Base-by-base conservation (phyloP, 2,888 invertebrate genomes). In the Microdon myrmicae region DNA sequence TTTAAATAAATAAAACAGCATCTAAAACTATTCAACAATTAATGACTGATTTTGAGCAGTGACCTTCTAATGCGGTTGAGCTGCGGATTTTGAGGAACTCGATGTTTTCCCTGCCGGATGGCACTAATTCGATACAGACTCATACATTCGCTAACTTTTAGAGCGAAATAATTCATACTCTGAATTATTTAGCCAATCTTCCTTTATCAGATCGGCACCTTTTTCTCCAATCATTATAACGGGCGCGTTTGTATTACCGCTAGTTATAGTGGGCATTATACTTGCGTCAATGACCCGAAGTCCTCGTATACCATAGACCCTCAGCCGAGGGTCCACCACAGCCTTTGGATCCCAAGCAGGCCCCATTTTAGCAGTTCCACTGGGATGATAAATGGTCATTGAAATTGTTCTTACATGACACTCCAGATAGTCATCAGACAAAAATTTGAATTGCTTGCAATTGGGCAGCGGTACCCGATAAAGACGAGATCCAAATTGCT, bases 171-270 rank as follows among this genome's bases (percentile, higher is more conserved):
- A 68, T 47, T 72, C 73, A 54, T 79, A 78, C 35, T 75, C 77
- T 2, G 78, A 77, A 73, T 78, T 79, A 8, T 69, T 80, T 71
- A 69, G 86, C 92, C 92, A 93, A 78, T 92, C 92, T 77, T 89
- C 86, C 78, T 93, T 93, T 51, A 93, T 87, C 72, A 93, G 81
- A 81, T 93, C 94, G 0, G 93, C 85, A 3, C 92, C 93, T 75
- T 93, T 94, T 74, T 94, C 94, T 0, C 87, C 94, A 19, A 94
- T 90, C 94, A 94, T 94, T 38, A 94, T 91, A n/a, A 89, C 88
- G 0, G 94, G 92, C 0, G 94, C 94, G 76, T 94, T 93, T 1
- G 94, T 94, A 73, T 94, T 94, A 4, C 94, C 94, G 72, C 92
- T 92, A 17, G 88, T 88, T 69, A 94, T 91, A 1, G 89, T 89